Base-by-base conservation (phyloP, 2,797 vertebrate genomes). In the Lepidocolaptes lacrymiger region DNA sequence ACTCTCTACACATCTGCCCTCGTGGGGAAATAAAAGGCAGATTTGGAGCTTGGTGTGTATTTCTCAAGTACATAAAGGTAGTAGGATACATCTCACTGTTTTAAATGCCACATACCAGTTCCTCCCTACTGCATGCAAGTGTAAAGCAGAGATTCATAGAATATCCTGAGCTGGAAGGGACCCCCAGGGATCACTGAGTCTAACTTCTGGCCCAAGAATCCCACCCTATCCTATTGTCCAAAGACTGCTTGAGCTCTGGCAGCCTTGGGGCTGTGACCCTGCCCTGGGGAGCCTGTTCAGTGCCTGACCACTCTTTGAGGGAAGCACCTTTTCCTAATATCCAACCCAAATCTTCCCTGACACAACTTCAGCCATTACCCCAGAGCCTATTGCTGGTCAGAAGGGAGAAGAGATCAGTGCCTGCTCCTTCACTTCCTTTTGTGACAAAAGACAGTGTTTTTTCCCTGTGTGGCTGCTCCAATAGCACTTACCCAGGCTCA, bases 1-100 rank as follows among this genome's bases (percentile, higher is more conserved):
- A 17, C 36, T 26, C 8, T 0, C 41, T 4, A 37, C 78, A 19
- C 5, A 5, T 30, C n/a, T 63, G 37, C 7, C 46, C 36, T 68
- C 0, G 0, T 0, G 1, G 36, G 41, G 24, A 48, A 64, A 72
- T 14, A 24, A 51, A 30, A 52, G 67, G n/a, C 41, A 48, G 34
- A 37, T 81, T 48, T 41, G 43, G 55, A 81, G 73, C 43, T 73
- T 23, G 17, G 21, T 11, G 77, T 22, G 34, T 36, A 5, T 41
- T 64, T 86, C 76, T 32, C 11, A 43, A 37, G 52, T 5, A 17
- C 3, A 14, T 12, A 49, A 44, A 67, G 12, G 54, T 14, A 6
- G 6, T 6, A 30, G 62, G 54, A 39, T 13, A 9, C 4, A 1
- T 12, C 13, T 12, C 2, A 2, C 16, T 54, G 21, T 11, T 93